A percentile compares a stretch with the other conserved stretches of the same genome.
These are phyloP conservation scores for Catharus ustulatus DNA, from an alignment of 2,797 vertebrate species.

Conservation along the genomic window DNA sequence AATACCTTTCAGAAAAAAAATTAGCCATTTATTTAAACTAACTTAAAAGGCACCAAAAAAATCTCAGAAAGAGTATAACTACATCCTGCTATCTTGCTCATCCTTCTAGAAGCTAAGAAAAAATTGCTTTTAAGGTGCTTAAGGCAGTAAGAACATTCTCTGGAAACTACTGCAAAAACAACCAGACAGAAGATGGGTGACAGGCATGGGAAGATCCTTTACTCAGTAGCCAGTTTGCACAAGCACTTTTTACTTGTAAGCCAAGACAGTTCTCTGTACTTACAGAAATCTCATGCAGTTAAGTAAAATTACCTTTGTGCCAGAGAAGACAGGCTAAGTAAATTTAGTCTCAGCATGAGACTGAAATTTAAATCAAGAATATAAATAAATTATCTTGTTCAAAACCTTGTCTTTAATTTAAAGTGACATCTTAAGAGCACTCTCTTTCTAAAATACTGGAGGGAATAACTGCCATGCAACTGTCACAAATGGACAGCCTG, in stretches of 20 bases:
- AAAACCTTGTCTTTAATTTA: conserved; percentile 70
- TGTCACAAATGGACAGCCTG: conserved; percentile 35
- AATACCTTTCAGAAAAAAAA: not conserved
- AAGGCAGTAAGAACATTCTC: not conserved
- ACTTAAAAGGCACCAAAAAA: not conserved
- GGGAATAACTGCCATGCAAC: conserved; percentile 56
- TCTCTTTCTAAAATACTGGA: conserved; percentile 54
- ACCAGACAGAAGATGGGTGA: not conserved
- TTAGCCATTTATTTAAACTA: not conserved
- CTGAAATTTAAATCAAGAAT: conserved; percentile 72
- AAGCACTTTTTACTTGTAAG: not conserved
- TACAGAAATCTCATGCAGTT: not conserved
- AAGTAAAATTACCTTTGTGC: conserved; percentile 21
- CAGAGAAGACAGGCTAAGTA: conserved; percentile 20
- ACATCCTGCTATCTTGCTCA: not conserved
- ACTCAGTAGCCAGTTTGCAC: not conserved
- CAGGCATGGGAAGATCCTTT: not conserved
- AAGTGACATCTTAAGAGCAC: conserved; percentile 77
- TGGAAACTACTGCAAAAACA: not conserved
- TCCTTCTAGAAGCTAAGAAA: not conserved
- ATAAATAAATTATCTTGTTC: conserved; percentile 78
- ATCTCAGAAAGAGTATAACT: not conserved
- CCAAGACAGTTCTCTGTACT: not conserved
- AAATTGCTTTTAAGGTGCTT: not conserved
- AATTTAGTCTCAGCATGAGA: conserved; percentile 58